These are phyloP conservation scores for Ariopsis seemanni DNA, from an alignment of 2,113 vertebrate genomes.

Conservation along the genomic window DNA sequence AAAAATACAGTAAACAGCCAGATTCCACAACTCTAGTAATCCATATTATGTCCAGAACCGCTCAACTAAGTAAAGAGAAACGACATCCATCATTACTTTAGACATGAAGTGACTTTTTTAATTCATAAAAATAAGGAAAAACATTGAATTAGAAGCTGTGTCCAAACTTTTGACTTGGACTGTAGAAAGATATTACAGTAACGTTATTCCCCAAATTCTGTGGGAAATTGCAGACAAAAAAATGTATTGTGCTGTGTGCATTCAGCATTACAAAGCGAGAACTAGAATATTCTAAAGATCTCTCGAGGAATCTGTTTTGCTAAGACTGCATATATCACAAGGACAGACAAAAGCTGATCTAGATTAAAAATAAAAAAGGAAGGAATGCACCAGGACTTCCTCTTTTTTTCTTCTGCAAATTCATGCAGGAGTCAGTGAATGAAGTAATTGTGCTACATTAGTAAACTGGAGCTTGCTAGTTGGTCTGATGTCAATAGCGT, in stretches of 20 bases:
- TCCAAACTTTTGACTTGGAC: no score
- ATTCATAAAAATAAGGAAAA: no score
- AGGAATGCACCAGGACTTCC: neutral
- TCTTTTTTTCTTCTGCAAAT: neutral
- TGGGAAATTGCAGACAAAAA: neutral
- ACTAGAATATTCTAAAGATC: neutral
- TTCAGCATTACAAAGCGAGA: neutral
- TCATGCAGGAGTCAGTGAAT: neutral
- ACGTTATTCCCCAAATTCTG: neutral
- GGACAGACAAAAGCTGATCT: neutral
- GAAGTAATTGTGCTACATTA: neutral
- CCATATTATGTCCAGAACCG: no score
- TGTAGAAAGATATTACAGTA: no score
- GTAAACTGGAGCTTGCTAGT: neutral
- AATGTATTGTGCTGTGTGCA: neutral
- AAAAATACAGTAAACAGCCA: no score
- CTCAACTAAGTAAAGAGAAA: no score
- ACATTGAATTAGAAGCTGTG: no score
- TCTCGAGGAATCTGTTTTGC: neutral
- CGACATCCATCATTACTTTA: no score
- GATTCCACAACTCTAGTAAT: no score
- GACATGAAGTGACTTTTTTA: no score
- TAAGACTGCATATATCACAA: neutral
- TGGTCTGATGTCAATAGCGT: neutral
- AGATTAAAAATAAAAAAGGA: neutral